A percentile compares a stretch with the other conserved stretches of the same genome.
Conservation (phyloP, 2,888 invertebrate species). For the Caenorhabditis wallacei region DNA sequence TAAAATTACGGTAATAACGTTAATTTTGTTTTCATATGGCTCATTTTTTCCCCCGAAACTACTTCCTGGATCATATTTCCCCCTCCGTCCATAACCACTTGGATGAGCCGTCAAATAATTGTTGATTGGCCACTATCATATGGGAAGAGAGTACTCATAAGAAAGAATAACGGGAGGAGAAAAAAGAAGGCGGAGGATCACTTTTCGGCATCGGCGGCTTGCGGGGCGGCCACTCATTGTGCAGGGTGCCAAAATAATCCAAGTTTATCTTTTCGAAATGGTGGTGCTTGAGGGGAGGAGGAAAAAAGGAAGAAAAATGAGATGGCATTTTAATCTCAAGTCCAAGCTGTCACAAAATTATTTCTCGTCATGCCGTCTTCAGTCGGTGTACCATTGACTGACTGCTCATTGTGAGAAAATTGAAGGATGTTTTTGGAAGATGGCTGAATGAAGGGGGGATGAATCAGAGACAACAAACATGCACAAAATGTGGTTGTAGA, state of each 20-base stretch:
- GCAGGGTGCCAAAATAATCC: constrained; percentile 64
- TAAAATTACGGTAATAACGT: no score
- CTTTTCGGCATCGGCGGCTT: constrained; percentile 46
- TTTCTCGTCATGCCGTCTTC: constrained; percentile 23
- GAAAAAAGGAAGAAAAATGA: constrained; percentile 28
- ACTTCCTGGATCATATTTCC: constrained; percentile 20
- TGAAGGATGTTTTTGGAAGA: constrained; percentile 17
- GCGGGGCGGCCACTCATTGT: constrained; percentile 57
- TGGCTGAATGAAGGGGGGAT: constrained; percentile 2
- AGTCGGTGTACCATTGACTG: constrained; percentile 19
- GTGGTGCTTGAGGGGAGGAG: constrained; percentile 57
- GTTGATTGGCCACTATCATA: constrained; percentile 61
- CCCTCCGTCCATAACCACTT: constrained; percentile 25
- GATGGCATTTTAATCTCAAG: constrained; percentile 57
- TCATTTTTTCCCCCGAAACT: not conserved
- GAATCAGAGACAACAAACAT: constrained; percentile 52
- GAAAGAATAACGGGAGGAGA: constrained; percentile 18
- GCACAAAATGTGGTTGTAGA: constrained; percentile 6
- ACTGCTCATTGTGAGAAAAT: constrained; percentile 51
- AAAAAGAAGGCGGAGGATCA: constrained; percentile 51
- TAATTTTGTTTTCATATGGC: not conserved
- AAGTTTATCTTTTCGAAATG: constrained; percentile 67
- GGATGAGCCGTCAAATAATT: constrained; percentile 53
- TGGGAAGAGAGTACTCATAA: constrained; percentile 28
- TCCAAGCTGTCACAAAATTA: constrained; percentile 64